phyloP scores from a whole-genome alignment of 2,888 invertebrate species.

The Baronia brevicornis region DNA sequence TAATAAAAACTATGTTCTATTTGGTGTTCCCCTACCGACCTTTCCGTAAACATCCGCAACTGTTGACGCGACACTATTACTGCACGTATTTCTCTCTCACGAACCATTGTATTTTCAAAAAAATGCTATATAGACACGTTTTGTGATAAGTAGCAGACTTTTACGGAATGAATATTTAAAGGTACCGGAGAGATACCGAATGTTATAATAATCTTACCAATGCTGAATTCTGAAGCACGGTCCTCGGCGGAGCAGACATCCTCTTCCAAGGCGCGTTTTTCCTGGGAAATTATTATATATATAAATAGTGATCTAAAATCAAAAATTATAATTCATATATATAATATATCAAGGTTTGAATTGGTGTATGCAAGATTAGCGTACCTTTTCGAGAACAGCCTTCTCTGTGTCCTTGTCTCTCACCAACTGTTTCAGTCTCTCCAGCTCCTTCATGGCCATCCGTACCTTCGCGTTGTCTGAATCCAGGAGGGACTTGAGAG shows the following conservation, averaged over 20 bases:
- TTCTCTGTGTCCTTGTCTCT: constrained; percentile 62
- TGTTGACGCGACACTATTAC: too few species aligned
- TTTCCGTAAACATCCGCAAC: too few species aligned
- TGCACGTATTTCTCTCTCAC: too few species aligned
- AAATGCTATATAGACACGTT: too few species aligned
- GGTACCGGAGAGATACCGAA: too few species aligned
- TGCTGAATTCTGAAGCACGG: constrained; percentile 55
- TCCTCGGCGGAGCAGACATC: constrained; percentile 61
- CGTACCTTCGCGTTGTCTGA: constrained; percentile 73
- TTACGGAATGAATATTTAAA: too few species aligned
- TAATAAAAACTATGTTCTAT: too few species aligned
- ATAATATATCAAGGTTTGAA: too few species aligned
- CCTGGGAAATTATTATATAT: constrained; percentile 33
- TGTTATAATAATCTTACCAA: constrained; percentile 39
- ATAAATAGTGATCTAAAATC: not conserved
- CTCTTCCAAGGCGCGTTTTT: constrained; percentile 57
- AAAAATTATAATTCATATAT: constrained; percentile 4
- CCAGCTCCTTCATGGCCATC: constrained; percentile 53
- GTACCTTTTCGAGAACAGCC: constrained; percentile 51
- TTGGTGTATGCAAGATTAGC: too few species aligned
- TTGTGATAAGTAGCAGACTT: too few species aligned
- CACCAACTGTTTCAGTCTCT: constrained; percentile 59
- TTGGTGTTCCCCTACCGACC: too few species aligned
- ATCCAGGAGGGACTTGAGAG: constrained; percentile 74
- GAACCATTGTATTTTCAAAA: too few species aligned